Evolutionary conservation across 2,797 vertebrate species (phyloP).

Genomic region (Phoeniculus purpureus): DNA sequence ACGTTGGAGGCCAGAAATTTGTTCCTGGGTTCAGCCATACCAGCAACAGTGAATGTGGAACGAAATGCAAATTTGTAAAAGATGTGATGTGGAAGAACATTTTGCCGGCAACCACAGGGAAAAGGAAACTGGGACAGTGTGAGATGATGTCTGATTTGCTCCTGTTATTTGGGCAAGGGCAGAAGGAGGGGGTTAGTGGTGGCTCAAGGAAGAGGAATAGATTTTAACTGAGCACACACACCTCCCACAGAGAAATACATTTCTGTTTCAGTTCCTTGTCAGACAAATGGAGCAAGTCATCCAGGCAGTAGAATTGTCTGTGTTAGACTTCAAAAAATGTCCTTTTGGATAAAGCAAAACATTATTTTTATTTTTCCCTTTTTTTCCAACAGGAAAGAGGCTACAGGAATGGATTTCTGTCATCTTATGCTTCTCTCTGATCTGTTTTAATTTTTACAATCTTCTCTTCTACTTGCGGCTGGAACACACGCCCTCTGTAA

Average conservation of each 20-base stretch:
- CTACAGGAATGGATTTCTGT: slow-evolving; percentile 95
- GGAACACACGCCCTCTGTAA: slow-evolving; percentile 86
- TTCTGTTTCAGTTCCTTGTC: slow-evolving; percentile 19
- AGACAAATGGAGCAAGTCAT: background rate
- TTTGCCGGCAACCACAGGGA: background rate
- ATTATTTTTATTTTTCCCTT: background rate
- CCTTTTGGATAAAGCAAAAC: slow-evolving; percentile 7
- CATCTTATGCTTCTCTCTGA: slow-evolving; percentile 91
- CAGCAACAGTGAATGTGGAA: slow-evolving; percentile 10
- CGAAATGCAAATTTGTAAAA: slow-evolving; percentile 26
- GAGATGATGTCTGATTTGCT: slow-evolving; percentile 6
- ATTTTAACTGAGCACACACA: background rate
- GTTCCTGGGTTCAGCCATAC: background rate
- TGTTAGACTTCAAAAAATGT: background rate
- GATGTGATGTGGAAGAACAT: background rate
- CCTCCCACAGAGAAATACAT: background rate
- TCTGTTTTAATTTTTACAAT: slow-evolving; percentile 91
- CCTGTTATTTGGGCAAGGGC: background rate
- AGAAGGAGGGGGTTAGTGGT: background rate
- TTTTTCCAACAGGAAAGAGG: slow-evolving; percentile 85
- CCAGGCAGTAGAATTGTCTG: background rate
- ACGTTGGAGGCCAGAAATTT: background rate
- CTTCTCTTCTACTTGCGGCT: slow-evolving; percentile 90
- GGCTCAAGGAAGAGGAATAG: background rate
- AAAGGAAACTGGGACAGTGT: slow-evolving; percentile 5